Evolutionary conservation across 2,113 vertebrate genomes (phyloP), one percentile per base, ranked within the genome.

Genomic region (Lichenostomus cassidix): DNA sequence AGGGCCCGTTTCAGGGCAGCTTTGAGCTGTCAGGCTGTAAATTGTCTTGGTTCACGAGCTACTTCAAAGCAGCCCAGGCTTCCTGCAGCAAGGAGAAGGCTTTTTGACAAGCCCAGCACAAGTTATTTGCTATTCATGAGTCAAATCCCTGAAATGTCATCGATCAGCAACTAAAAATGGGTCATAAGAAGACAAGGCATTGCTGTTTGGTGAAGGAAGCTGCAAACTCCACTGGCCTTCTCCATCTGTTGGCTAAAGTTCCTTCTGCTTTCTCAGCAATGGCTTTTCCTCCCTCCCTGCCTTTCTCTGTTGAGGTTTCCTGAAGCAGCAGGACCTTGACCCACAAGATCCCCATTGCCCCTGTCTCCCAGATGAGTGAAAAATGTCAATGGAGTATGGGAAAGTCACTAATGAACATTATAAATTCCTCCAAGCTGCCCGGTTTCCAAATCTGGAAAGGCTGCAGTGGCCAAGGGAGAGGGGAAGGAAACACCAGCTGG

Each of bases 21-120:
- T 86, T 93, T 93, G 65, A 92, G 73, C 92, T 95, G 92, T 90
- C 95, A 94, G 79, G 95, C 92, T 93, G 94, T 94, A 97, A 95
- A 96, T 94, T 95, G 95, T 94, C 95, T 62, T 92, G 73, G 60
- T 83, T 86, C 83, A 70, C 92, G 94, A 94, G 94, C 79, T 83
- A 71, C 95, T 95, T 96, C 92, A 96, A 97, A 95, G 96, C 64
- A 49, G 42, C 64, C 56, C 49, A 65, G 76, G 86, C 60, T 86
- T 88, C 83, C 91, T 90, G 92, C 89, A 87, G 92, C 56, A 93
- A 95, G 94, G 92, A 93, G 94, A 95, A 81, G 94, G 84, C 92
- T 90, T 83, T 74, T 47, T 95, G 92, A 94, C 90, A 92, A 86
- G 70, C 50, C 28, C 49, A 60, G 52, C 44, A 0, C 17, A 70